These are phyloP conservation scores for Whitmania pigra DNA, from an alignment of 1,140 invertebrate genomes.

Conservation along the genomic window DNA sequence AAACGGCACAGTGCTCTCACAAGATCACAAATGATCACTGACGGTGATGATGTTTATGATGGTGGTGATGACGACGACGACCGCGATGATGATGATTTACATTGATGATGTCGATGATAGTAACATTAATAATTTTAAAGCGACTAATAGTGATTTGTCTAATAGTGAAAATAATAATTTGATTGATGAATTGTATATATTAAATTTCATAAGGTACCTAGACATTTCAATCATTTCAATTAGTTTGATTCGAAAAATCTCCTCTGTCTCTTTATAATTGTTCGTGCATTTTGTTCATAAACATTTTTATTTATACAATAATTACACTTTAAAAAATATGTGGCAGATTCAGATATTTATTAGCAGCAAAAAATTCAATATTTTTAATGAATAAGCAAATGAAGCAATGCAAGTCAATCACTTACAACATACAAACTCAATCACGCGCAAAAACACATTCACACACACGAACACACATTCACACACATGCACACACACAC, in stretches of 20 bases:
- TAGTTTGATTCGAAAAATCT: too few relatives aligned
- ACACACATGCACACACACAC: neutral
- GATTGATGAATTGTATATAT: neutral
- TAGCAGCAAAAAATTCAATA: too few relatives aligned
- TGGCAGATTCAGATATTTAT: too few relatives aligned
- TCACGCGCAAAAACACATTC: neutral
- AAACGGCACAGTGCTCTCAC: neutral
- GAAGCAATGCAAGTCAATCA: too few relatives aligned
- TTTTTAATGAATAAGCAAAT: too few relatives aligned
- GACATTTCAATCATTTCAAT: too few relatives aligned
- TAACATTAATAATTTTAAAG: neutral
- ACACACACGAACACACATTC: neutral
- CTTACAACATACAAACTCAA: neutral
- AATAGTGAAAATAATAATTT: neutral
- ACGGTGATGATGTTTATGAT: slow-evolving; percentile 1
- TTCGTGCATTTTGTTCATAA: too few relatives aligned
- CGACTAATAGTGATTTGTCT: neutral
- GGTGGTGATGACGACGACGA: slow-evolving; percentile 4
- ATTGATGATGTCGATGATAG: neutral
- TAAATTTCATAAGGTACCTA: too few relatives aligned
- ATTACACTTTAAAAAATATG: too few relatives aligned
- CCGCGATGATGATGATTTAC: neutral
- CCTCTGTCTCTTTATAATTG: too few relatives aligned
- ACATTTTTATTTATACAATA: too few relatives aligned
- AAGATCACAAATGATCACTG: neutral